Conservation (phyloP, 2,797 vertebrate genomes). For the Masticophis lateralis region DNA sequence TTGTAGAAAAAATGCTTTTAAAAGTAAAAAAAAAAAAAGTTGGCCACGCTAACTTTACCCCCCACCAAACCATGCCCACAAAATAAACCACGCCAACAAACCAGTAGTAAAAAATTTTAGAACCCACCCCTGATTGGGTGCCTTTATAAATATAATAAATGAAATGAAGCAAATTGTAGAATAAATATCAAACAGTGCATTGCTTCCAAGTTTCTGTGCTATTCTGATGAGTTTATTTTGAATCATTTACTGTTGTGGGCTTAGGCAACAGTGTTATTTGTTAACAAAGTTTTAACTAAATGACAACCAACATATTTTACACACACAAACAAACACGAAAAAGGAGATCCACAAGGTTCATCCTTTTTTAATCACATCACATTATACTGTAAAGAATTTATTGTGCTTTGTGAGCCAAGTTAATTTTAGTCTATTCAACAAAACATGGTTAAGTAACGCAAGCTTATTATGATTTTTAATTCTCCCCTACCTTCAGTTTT, state of each 20-base stretch:
- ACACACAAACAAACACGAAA: no score
- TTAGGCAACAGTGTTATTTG: not conserved
- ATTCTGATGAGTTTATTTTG: slow-evolving; percentile 22
- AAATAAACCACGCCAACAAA: no score
- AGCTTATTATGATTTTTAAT: not conserved
- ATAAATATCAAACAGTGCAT: slow-evolving; percentile 34
- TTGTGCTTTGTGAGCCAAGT: not conserved
- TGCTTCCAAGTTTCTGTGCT: slow-evolving; percentile 38
- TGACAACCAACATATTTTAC: slow-evolving; percentile 14
- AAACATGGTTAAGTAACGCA: not conserved
- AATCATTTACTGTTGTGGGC: slow-evolving; percentile 28
- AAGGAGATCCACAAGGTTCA: no score
- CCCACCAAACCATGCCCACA: no score
- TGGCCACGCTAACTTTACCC: no score
- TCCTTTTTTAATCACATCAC: not conserved
- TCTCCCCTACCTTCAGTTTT: not conserved
- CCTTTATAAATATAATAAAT: not conserved
- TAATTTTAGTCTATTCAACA: not conserved
- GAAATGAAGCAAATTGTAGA: not conserved
- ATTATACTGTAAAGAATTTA: not conserved
- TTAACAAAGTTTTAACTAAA: not conserved
- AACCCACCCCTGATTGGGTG: not conserved
- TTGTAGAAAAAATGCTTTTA: no score
- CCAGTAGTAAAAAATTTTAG: no score
- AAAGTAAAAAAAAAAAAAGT: no score